Evolutionary conservation across 53 echinoderm and acorn worm species (phyloP), one percentile per base, ranked within the genome.

Genomic region (Paelopatides confundens): DNA sequence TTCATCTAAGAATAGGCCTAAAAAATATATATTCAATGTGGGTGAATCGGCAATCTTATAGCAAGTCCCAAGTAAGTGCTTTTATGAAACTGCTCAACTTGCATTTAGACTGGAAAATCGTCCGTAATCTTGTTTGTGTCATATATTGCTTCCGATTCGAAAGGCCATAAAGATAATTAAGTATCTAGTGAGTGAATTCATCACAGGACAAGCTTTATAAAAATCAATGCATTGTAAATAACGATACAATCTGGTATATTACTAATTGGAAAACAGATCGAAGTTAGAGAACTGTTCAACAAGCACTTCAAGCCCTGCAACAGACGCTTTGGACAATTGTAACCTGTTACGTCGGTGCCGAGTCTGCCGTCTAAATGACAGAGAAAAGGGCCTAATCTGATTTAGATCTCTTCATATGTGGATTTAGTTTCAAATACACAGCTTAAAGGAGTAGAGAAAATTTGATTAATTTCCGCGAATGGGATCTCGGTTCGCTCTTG

Each of bases 321-420:
- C 39, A 39, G 40, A 38, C 40, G 40, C 14, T 39, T 13, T 23
- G 74, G 40, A 74, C 74, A 46, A 74, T 74, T 74, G 39, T 74
- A 74, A 74, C 74, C 74, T 74, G 74, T 74, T 74, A 74, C 74
- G 74, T 74, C 74, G 74, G 74, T 35, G 74, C 74, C 74, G 35
- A 26, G 74, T 13, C 26, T 74, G 40, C 36, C 46, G 39, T 74
- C 13, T 46, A 74, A 39, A 74, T 74, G 74, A 46, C 74, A 74
- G 74, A 74, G 74, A 74, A 74, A 74, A 74, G 46, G 40, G 24
- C 28, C 13, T 74, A 74, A 74, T 74, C 74, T 74, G 74, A 74
- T 74, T 74, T 74, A 39, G 74, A 46, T 26, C 40, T 26, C 74
- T 74, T 40, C 74, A 40, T 74, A 74, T 74, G 74, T 39, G 74